A percentile compares a stretch with the other conserved stretches of the same genome.
phyloP scores from a whole-genome alignment of 2,888 invertebrate genomes.

The Chloroclystis v-ata region DNA sequence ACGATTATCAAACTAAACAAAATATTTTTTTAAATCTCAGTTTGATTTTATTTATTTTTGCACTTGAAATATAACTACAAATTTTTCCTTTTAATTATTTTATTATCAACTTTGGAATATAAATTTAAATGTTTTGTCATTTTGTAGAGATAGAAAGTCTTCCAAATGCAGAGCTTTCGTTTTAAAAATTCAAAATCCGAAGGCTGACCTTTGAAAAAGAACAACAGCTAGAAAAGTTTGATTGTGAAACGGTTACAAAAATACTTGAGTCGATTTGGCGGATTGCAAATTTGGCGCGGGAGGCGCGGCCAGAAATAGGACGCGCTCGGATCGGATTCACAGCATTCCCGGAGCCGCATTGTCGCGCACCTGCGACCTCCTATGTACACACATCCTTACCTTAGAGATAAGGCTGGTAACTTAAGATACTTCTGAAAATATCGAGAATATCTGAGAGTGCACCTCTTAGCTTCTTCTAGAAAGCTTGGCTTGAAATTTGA shows the following conservation, averaged over 20 bases:
- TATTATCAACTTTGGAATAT: neutral
- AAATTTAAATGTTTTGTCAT: too few species aligned
- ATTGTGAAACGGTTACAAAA: constrained; percentile 73
- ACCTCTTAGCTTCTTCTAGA: too few species aligned
- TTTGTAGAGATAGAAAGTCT: neutral
- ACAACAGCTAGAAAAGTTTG: constrained; percentile 37
- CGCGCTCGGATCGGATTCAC: constrained; percentile 71
- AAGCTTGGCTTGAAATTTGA: too few species aligned
- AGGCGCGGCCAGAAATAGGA: constrained; percentile 65
- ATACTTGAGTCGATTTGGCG: constrained; percentile 71
- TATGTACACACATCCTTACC: neutral
- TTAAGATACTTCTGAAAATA: too few species aligned
- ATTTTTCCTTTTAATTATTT: neutral
- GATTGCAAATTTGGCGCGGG: constrained; percentile 76
- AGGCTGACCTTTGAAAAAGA: constrained; percentile 9
- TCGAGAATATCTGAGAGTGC: too few species aligned
- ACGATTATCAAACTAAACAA: too few species aligned
- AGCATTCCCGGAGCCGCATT: constrained; percentile 58
- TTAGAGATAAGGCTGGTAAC: neutral
- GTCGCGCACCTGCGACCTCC: constrained; percentile 44
- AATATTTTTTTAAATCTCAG: constrained; percentile 12
- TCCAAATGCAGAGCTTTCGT: constrained; percentile 33
- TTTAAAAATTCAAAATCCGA: too few species aligned
- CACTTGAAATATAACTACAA: neutral
- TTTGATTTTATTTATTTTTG: constrained; percentile 16